Evolutionary conservation across 92 coral and sea anemone genomes (phyloP).

Genomic region (Diadumene lineata): DNA sequence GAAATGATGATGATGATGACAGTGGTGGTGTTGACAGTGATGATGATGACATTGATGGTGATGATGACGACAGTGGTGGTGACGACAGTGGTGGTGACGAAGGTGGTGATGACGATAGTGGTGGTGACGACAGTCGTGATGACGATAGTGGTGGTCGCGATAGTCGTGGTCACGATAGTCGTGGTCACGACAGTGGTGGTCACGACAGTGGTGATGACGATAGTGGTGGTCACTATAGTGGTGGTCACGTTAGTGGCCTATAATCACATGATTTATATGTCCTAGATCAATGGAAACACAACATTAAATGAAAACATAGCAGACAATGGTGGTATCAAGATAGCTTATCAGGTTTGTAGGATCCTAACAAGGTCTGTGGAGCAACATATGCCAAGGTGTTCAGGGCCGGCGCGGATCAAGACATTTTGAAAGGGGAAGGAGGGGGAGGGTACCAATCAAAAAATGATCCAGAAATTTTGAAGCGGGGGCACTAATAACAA

Average conservation of each 20-base stretch:
- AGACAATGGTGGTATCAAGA: conserved; percentile 66
- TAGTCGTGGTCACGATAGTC: not conserved
- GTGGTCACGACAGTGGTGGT: not conserved
- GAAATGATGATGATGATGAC: not conserved
- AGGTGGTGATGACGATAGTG: not conserved
- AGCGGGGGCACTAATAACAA: too few relatives aligned
- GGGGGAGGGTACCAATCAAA: too few relatives aligned
- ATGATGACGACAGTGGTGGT: not conserved
- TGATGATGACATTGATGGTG: not conserved
- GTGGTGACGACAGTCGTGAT: not conserved
- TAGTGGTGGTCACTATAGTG: not conserved
- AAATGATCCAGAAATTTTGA: too few relatives aligned
- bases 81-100: not conserved
- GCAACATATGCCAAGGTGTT: not conserved
- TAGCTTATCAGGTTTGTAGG: conserved; percentile 44
- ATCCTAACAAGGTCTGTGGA: not conserved
- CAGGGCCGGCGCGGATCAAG: too few relatives aligned
- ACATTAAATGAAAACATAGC: conserved; percentile 71
- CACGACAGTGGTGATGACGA: not conserved
- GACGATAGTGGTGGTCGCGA: not conserved
- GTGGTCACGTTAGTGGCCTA: too few relatives aligned
- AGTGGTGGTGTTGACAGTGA: not conserved
- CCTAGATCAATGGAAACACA: conserved; percentile 58
- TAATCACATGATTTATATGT: not conserved
- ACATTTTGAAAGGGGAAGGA: too few relatives aligned